Conservation (phyloP, 2,888 invertebrate species). For the Eilema caniola region DNA sequence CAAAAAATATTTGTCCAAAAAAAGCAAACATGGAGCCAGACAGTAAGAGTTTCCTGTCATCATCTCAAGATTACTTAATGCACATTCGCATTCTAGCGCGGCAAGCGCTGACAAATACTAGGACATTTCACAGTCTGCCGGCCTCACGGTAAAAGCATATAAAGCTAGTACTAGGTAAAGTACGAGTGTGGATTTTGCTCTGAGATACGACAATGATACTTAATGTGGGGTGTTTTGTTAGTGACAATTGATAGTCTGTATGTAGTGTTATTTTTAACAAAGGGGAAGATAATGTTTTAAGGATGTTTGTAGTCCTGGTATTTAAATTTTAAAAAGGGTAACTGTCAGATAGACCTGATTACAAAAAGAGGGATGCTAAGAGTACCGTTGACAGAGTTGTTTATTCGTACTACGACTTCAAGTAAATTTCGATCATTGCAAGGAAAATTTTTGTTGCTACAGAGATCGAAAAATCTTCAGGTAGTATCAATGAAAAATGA, state of each 20-base stretch:
- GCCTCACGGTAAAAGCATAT: conserved; percentile 67
- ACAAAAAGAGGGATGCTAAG: too few relatives aligned
- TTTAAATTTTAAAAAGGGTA: too few relatives aligned
- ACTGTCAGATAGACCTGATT: too few relatives aligned
- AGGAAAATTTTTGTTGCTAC: too few relatives aligned
- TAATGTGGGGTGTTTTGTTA: conserved; percentile 45
- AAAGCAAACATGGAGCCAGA: conserved; percentile 33
- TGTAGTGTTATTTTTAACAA: conserved; percentile 28
- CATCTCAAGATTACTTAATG: conserved; percentile 54
- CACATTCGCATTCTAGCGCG: conserved; percentile 49
- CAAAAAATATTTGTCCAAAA: conserved; percentile 25
- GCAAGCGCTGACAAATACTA: conserved; percentile 70
- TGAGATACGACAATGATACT: conserved; percentile 32
- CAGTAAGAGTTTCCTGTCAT: conserved; percentile 49
- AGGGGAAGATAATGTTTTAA: neutral
- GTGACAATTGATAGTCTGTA: conserved; percentile 24
- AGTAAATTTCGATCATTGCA: too few relatives aligned
- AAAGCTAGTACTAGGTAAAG: conserved; percentile 54
- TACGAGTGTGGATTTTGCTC: conserved; percentile 48
- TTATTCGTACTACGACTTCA: too few relatives aligned
- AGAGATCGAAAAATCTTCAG: too few relatives aligned
- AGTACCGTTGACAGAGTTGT: too few relatives aligned
- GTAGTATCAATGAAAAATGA: too few relatives aligned
- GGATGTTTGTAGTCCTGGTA: neutral
- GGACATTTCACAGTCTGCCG: conserved; percentile 84